Conservation (phyloP, 1,140 invertebrate genomes). For the Prorops nasuta region DNA sequence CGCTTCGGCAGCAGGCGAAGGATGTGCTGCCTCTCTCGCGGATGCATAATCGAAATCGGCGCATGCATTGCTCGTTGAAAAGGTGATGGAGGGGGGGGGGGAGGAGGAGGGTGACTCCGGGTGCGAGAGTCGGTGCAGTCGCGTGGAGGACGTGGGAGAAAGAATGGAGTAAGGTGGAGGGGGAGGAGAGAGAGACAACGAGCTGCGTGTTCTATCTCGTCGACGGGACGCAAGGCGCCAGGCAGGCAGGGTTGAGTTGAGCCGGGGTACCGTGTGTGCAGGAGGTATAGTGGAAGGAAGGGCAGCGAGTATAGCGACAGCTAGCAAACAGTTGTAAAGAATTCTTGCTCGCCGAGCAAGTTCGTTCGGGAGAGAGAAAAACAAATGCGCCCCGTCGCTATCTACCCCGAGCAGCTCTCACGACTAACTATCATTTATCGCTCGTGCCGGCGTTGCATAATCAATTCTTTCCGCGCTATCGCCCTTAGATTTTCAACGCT, state of each 20-base stretch:
- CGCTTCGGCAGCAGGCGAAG: neutral
- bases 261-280: no score
- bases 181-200: conserved; percentile 3
- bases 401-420: conserved; percentile 33
- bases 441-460: conserved; percentile 31
- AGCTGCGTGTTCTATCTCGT: conserved; percentile 42
- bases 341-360: conserved; percentile 20
- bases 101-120: neutral
- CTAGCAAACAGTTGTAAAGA: conserved; percentile 51
- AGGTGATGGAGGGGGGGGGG: neutral
- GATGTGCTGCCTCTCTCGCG: neutral
- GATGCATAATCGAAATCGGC: conserved; percentile 29
- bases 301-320: no score
- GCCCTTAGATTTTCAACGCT: conserved; percentile 33
- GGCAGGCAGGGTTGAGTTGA: neutral
- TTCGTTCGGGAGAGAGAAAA: conserved; percentile 11
- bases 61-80: no score
- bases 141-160: neutral
- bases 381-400: conserved; percentile 23
- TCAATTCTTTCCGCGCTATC: conserved; percentile 32
- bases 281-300: no score
- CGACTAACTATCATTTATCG: conserved; percentile 35
- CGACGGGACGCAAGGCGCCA: conserved; percentile 25
- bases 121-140: conserved; percentile 1
- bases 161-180: conserved; percentile 5